Percentiles rank a stretch among this genome's conserved stretches.
phyloP scores from a whole-genome alignment of 2,113 vertebrate genomes.

The Copsychus sechellarum region DNA sequence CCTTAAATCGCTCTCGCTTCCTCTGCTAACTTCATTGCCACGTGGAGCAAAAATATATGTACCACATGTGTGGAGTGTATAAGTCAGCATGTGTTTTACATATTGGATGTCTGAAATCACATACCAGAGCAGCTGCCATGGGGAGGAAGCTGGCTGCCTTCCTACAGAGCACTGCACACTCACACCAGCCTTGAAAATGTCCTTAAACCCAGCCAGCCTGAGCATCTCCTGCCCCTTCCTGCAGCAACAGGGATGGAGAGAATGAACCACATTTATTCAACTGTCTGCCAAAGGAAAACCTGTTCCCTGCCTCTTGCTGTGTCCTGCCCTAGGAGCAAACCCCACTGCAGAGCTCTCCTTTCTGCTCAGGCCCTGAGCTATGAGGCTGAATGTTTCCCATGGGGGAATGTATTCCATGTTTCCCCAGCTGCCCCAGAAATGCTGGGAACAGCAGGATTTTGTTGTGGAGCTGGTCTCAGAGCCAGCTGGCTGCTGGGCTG shows the following conservation, averaged over 20 bases:
- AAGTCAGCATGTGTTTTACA: conserved; percentile 57
- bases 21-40: conserved; percentile 53
- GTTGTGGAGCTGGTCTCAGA: neutral
- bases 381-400: neutral
- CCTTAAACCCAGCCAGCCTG: neutral
- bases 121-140: conserved; percentile 20
- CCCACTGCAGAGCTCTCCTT: neutral
- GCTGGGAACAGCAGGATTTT: neutral
- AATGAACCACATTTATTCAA: neutral
- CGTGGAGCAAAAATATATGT: conserved; percentile 50
- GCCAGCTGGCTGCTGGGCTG: neutral
- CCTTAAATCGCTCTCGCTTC: neutral
- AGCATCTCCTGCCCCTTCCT: neutral
- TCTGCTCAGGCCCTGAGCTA: neutral
- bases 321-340: neutral
- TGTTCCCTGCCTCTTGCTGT: neutral
- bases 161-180: neutral
- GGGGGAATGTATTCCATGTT: neutral
- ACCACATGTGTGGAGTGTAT: conserved; percentile 23
- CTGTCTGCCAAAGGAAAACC: neutral
- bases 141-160: conserved; percentile 3
- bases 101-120: conserved; percentile 21
- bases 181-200: neutral
- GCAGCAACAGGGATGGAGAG: neutral
- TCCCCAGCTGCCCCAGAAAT: neutral